Evolutionary conservation across 2,888 invertebrate genomes (phyloP).

Genomic region (Tiphia femorata): DNA sequence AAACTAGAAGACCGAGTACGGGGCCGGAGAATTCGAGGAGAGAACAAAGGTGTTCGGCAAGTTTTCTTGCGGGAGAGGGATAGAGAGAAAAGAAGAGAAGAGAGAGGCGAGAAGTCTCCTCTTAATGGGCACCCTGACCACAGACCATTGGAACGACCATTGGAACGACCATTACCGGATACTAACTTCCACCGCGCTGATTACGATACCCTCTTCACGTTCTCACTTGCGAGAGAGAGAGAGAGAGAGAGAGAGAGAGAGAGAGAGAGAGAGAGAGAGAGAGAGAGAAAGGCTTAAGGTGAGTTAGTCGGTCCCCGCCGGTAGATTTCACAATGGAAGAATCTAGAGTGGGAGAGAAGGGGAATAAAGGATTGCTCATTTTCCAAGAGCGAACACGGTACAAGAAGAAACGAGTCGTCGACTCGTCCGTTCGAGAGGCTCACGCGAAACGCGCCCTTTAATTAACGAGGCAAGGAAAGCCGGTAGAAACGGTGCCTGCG

Average conservation of each 20-base stretch:
- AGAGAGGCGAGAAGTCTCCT: not conserved
- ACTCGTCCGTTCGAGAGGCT: no score
- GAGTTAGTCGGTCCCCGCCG: not conserved
- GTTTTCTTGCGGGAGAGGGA: no score
- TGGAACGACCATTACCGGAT: no score
- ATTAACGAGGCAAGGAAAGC: not conserved
- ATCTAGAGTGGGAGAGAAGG: no score
- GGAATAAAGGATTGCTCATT: no score
- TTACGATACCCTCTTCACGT: not conserved
- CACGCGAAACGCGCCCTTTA: no score
- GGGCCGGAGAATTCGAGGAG: no score
- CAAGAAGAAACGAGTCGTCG: not conserved
- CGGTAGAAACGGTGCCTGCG: no score
- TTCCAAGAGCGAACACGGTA: not conserved
- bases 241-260: constrained; percentile 6
- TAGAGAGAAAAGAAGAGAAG: not conserved
- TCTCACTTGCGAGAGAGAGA: not conserved
- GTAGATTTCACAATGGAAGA: not conserved
- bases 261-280: constrained; percentile 17
- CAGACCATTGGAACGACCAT: no score
- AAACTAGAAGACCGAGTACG: no score
- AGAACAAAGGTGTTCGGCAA: no score
- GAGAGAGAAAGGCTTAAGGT: constrained; percentile 15
- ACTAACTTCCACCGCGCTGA: not conserved
- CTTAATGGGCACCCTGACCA: not conserved